Evolutionary conservation across 2,888 invertebrate species (phyloP).

Genomic region (Epinotia demarniana): DNA sequence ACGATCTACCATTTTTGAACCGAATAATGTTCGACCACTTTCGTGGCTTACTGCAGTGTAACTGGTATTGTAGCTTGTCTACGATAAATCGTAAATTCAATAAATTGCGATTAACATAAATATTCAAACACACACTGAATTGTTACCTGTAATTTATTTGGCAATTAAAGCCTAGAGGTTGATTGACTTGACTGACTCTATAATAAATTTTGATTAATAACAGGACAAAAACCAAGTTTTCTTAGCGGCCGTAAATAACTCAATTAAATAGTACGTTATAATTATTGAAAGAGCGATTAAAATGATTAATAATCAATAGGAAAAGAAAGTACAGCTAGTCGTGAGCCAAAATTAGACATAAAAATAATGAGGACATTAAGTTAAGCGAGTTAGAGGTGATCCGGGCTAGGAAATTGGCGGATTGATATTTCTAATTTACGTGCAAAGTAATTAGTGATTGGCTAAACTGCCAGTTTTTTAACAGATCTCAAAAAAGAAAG

Average conservation of each 20-base stretch:
- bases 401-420: constrained; percentile 58
- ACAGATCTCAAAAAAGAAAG: too few relatives aligned
- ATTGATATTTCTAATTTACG: background rate
- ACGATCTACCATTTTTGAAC: too few relatives aligned
- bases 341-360: constrained; percentile 67
- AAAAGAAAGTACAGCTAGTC: constrained; percentile 77
- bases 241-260: constrained; percentile 66
- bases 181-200: constrained; percentile 19
- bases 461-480: too few relatives aligned
- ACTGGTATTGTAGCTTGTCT: background rate
- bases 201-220: constrained; percentile 30
- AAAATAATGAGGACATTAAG: constrained; percentile 79
- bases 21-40: too few relatives aligned
- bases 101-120: constrained; percentile 9
- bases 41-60: background rate
- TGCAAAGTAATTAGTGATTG: too few relatives aligned
- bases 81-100: background rate
- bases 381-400: constrained; percentile 67
- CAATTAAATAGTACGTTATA: constrained; percentile 72
- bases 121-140: background rate
- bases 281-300: constrained; percentile 68
- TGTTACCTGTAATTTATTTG: constrained; percentile 21
- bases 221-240: constrained; percentile 25
- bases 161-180: constrained; percentile 22
- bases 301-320: constrained; percentile 78